These are phyloP conservation scores for Tauraco hartlaubi DNA, from an alignment of 2,797 vertebrate species.

Conservation along the genomic window DNA sequence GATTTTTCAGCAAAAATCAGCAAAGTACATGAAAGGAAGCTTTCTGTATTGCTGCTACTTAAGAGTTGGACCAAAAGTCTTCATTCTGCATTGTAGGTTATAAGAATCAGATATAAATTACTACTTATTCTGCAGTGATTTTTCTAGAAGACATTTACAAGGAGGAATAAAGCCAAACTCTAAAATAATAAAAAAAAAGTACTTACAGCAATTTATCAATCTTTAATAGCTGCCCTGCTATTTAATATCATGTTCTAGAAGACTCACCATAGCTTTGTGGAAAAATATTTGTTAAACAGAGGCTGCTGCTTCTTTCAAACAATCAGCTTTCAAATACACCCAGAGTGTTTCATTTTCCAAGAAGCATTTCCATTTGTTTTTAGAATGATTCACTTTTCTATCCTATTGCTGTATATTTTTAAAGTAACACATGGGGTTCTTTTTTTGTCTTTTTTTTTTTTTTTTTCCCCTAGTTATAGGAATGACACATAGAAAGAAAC, in stretches of 20 bases:
- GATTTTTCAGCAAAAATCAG: neutral
- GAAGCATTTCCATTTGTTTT: slow-evolving; percentile 13
- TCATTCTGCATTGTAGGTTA: neutral
- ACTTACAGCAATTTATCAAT: slow-evolving; percentile 41
- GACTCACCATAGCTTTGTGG: slow-evolving; percentile 5
- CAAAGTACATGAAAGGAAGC: slow-evolving; percentile 2
- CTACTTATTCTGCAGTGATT: neutral
- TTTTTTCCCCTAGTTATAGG: neutral
- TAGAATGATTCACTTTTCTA: neutral
- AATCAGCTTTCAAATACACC: neutral
- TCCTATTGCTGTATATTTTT: neutral
- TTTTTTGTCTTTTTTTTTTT: neutral
- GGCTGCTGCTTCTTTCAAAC: slow-evolving; percentile 12
- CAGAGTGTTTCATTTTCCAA: slow-evolving; percentile 24
- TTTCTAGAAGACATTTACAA: slow-evolving; percentile 43
- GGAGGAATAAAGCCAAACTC: slow-evolving; percentile 25
- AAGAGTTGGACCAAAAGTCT: neutral
- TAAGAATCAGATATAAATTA: slow-evolving; percentile 18
- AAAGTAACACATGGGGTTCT: neutral
- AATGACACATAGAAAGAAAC: neutral
- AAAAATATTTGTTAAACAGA: slow-evolving; percentile 43
- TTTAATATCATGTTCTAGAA: slow-evolving; percentile 47
- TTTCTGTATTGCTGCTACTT: neutral
- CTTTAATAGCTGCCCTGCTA: slow-evolving; percentile 41
- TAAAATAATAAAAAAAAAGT: neutral